phyloP scores from a whole-genome alignment of 2,888 invertebrate species.

The Stictocephala bisonia region DNA sequence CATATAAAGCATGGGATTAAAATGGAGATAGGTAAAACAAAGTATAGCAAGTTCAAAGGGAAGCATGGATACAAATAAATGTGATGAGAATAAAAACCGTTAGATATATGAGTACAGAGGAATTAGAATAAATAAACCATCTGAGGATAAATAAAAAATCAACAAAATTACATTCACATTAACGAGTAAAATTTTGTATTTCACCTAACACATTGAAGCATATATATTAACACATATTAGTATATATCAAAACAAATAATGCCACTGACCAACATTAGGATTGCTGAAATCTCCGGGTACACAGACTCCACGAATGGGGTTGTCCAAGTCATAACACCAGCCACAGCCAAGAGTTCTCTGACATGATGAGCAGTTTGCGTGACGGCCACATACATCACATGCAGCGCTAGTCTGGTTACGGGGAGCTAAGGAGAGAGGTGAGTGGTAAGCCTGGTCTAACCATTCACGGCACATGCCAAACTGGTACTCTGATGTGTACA shows the following conservation, averaged over 20 bases:
- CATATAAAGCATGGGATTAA: too few relatives aligned
- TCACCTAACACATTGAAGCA: neutral
- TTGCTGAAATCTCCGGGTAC: slow-evolving; percentile 88
- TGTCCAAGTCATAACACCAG: slow-evolving; percentile 91
- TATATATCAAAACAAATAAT: neutral
- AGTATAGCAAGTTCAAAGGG: too few relatives aligned
- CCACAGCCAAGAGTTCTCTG: slow-evolving; percentile 89
- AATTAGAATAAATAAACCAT: too few relatives aligned
- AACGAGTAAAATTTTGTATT: too few relatives aligned
- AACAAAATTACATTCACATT: too few relatives aligned
- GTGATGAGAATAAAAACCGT: too few relatives aligned
- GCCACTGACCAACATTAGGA: slow-evolving; percentile 70
- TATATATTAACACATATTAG: neutral
- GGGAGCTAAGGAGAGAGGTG: slow-evolving; percentile 36
- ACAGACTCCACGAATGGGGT: slow-evolving; percentile 89
- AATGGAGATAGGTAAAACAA: too few relatives aligned
- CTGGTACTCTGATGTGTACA: slow-evolving; percentile 93
- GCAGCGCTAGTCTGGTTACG: slow-evolving; percentile 68
- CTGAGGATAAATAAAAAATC: too few relatives aligned
- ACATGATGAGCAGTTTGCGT: slow-evolving; percentile 82
- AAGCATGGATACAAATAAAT: too few relatives aligned
- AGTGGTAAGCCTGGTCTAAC: slow-evolving; percentile 77
- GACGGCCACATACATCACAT: slow-evolving; percentile 83
- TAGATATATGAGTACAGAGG: too few relatives aligned
- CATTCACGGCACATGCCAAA: slow-evolving; percentile 94